Evolutionary conservation across 2,888 invertebrate species (phyloP).

Genomic region (Osmoderma eremita): DNA sequence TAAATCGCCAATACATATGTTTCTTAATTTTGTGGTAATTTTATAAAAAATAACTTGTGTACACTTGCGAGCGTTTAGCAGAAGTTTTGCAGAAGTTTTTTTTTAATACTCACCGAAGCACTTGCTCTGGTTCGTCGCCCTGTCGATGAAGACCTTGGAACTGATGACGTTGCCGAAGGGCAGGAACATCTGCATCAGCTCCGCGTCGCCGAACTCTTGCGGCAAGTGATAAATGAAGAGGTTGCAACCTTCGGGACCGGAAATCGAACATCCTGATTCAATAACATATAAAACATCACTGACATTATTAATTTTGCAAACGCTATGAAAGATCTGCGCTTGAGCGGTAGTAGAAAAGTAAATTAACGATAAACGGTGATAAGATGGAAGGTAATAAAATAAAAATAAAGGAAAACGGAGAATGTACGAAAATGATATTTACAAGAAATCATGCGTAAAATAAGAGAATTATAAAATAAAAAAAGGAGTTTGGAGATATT

Average conservation of each 20-base stretch:
- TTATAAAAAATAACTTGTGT: too few relatives aligned
- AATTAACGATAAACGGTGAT: too few relatives aligned
- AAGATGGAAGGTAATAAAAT: conserved; percentile 32
- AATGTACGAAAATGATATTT: neutral
- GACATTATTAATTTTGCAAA: conserved; percentile 1
- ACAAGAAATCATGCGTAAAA: too few relatives aligned
- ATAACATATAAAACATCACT: conserved; percentile 16
- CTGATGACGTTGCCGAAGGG: conserved; percentile 99
- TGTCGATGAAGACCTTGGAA: conserved; percentile 99
- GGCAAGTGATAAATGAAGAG: conserved; percentile 99
- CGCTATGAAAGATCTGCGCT: neutral
- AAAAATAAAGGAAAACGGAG: neutral
- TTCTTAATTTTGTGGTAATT: too few relatives aligned
- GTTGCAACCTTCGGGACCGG: conserved; percentile 99
- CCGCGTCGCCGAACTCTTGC: conserved; percentile 99
- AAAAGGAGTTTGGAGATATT: conserved; percentile 9
- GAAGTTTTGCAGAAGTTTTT: neutral
- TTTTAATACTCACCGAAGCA: conserved; percentile 91
- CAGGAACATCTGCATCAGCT: conserved; percentile 99
- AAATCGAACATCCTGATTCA: conserved; percentile 86
- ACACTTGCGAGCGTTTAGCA: too few relatives aligned
- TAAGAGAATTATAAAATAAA: neutral
- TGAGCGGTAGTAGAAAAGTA: too few relatives aligned
- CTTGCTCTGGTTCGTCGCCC: conserved; percentile 99
- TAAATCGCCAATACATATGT: too few relatives aligned